Evolutionary conservation across 2,113 vertebrate species (phyloP), one percentile per base, ranked within the genome.

Genomic region (Dipodomys spectabilis): DNA sequence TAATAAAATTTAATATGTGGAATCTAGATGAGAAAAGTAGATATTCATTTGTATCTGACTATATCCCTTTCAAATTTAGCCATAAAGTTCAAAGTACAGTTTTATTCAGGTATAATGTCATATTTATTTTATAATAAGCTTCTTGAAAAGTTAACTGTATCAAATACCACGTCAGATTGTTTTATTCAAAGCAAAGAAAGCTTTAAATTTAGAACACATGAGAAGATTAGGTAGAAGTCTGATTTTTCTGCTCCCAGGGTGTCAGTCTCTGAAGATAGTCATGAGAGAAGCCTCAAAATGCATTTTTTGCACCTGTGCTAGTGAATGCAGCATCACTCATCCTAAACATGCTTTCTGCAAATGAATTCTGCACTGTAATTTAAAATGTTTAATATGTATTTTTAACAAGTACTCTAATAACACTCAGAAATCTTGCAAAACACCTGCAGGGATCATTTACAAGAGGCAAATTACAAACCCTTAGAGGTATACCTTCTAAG

Each of bases 351-450:
- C 16, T 20, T 60, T 86, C 20, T n/a, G 67, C 77, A 8, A 80
- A 45, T 39, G 32, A 69, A n/a, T 9, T 49, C 25, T 25, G 28
- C 10, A 25, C 68, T 68, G 27, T 60, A 44, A 81, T 39, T 67
- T 78, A 44, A 94, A 92, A 88, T 65, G 87, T 95, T 87, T 87
- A 86, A 83, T 67, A 23, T 85, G 60, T 44, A 73, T 79, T 85
- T 91, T 93, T 73, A 87, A 85, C 65, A 94, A 85, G 44, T 2
- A 90, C 30, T 73, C 49, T 72, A 71, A 83, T 72, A 83, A 75
- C 20, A 85, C 44, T 85, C 75, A 85, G 49, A 95, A 88, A 78
- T 67, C 90, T 5, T 49, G 30, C 13, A 91, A 93, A 93, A 93
- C 88, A 92, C 5, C 23, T 18, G 71, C 45, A 68, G 80, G 68